Percentiles rank a stretch among this genome's conserved stretches.
Conservation (phyloP, 2,113 vertebrate species). For the Struthio camelus region DNA sequence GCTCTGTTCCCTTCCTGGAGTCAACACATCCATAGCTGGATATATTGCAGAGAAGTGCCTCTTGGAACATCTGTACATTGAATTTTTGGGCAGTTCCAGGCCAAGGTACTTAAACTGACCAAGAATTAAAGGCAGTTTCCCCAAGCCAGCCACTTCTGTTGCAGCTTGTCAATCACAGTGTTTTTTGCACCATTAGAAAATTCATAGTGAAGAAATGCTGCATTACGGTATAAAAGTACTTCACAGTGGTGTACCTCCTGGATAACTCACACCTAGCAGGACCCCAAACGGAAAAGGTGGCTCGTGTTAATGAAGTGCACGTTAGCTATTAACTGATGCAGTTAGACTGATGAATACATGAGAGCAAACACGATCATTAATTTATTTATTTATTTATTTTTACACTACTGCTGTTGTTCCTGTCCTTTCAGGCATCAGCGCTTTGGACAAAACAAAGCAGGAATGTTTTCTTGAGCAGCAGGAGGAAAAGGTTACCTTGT, state of each 20-base stretch:
- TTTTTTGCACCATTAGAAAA: not conserved
- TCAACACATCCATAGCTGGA: constrained; percentile 10
- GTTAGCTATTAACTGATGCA: not conserved
- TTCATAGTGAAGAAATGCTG: fast-evolving
- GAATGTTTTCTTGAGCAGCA: not conserved
- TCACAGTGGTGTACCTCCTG: fast-evolving
- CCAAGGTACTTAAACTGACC: not conserved
- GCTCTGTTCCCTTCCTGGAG: constrained; percentile 9
- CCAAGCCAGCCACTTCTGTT: not conserved
- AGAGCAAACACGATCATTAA: fast-evolving
- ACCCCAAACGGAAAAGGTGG: not conserved
- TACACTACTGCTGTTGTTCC: not conserved
- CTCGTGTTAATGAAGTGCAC: too few relatives aligned
- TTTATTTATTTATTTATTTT: not conserved
- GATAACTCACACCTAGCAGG: not conserved
- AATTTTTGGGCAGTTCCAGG: not conserved
- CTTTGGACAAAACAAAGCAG: not conserved
- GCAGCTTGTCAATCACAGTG: not conserved
- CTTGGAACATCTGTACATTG: constrained; percentile 22
- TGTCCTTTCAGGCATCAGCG: not conserved
- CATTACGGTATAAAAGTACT: not conserved
- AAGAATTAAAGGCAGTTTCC: not conserved
- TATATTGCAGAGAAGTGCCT: constrained; percentile 3
- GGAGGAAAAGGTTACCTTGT: constrained; percentile 36
- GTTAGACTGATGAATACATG: not conserved